Percentiles rank a stretch among this genome's conserved stretches.
Conservation (phyloP, 2,888 invertebrate species). For the Pelosia muscerda region DNA sequence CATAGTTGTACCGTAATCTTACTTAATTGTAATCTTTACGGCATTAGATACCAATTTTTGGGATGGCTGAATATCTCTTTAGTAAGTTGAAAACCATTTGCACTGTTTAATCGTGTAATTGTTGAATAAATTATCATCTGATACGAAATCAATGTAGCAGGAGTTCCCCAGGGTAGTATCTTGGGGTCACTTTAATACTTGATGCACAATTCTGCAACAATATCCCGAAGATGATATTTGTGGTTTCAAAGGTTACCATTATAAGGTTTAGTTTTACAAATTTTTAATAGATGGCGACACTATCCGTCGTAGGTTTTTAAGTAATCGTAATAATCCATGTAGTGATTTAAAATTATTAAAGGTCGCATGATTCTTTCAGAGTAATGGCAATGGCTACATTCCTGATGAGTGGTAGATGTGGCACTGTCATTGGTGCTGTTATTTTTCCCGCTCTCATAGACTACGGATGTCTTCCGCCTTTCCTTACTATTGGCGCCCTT, state of each 20-base stretch:
- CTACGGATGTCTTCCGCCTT: slow-evolving; percentile 91
- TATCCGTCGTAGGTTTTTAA: not conserved
- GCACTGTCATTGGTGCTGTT: slow-evolving; percentile 90
- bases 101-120: not conserved
- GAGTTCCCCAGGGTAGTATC: not conserved
- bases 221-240: not conserved
- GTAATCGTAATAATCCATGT: too few relatives aligned
- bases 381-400: slow-evolving; percentile 91
- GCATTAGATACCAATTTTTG: not conserved
- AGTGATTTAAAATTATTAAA: too few relatives aligned
- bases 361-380: too few relatives aligned
- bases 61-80: not conserved
- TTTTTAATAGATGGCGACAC: slow-evolving; percentile 1
- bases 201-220: not conserved
- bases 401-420: slow-evolving; percentile 90
- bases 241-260: not conserved
- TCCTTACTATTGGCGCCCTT: slow-evolving; percentile 88
- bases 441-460: slow-evolving; percentile 90
- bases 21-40: not conserved
- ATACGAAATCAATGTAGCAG: not conserved
- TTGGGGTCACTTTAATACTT: not conserved
- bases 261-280: not conserved
- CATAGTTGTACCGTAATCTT: not conserved
- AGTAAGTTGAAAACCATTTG: not conserved
- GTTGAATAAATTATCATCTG: not conserved